Evolutionary conservation across 2,888 invertebrate species (phyloP), one percentile per base, ranked within the genome.

Genomic region (Epinotia nisella): DNA sequence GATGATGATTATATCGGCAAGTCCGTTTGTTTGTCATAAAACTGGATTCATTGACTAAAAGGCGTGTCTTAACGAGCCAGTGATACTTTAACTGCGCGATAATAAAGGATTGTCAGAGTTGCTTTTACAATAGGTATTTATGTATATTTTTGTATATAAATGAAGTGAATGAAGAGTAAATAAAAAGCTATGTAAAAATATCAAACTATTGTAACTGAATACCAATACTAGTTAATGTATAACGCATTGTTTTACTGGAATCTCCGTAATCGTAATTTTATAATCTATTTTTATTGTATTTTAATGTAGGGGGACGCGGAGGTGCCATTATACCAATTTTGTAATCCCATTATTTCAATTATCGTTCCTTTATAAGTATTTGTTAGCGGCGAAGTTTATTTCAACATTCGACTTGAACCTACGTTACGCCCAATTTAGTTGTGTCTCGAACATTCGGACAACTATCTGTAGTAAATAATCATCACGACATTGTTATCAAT

Each of bases 141-240:
- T 92, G 92, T 93, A 91, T 92, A 92, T 92, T 91, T 91, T 91
- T 92, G 92, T 92, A 93, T 90, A 93, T 93, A 92, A 89, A 89
- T 89, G 86, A 83, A 87, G 85, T 89, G 86, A 83, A 87, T 89
- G 86, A 83, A 87, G 84, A 85, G 83, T 82, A 88, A 87, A 87
- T 87, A 85, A 86, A 87, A 89, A 80, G 87, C 85, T 86, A 85
- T 90, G 90, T 90, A 88, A 85, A 87, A 87, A 89, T 91, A 90
- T 91, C 90, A 88, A 86, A 85, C 83, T 81, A 84, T 83, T 85
- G 82, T 85, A 83, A 85, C 75, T 78, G 71, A 78, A 78, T 83
- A 82, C 83, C 83, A 81, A 83, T 87, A 90, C 85, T 84, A 85
- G 85, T 82, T 83, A 83, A 83, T 85, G 82, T 87, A 83, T 82